These are phyloP conservation scores for Drosophila anomalata DNA, from an alignment of 2,888 invertebrate species.

Conservation along the genomic window DNA sequence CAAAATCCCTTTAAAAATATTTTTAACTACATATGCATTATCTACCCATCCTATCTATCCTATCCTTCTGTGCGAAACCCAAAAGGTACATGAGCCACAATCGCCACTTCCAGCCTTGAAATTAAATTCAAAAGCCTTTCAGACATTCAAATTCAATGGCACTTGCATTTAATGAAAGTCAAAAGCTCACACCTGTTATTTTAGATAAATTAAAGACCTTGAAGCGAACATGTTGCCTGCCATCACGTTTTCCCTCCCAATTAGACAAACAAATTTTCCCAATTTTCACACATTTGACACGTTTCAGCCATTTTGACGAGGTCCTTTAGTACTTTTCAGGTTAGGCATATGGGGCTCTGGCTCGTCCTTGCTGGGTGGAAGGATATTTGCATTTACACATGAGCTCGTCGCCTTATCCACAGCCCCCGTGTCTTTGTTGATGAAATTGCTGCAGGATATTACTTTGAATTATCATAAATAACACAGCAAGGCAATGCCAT, in stretches of 20 bases:
- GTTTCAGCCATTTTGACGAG: conserved; percentile 59
- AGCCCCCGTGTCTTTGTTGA: conserved; percentile 65
- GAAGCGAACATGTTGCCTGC: conserved; percentile 9
- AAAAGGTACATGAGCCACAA: neutral
- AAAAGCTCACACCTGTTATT: conserved; percentile 17
- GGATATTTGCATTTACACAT: conserved; percentile 67
- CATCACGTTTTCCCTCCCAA: conserved; percentile 47
- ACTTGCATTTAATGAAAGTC: conserved; percentile 13
- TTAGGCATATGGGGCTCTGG: conserved; percentile 1
- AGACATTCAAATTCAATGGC: neutral
- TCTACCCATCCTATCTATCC: too few species aligned
- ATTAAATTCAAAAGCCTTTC: conserved; percentile 4
- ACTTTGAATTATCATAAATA: conserved; percentile 77
- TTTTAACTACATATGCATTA: too few species aligned
- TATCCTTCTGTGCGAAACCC: too few species aligned
- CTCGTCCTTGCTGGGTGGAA: conserved; percentile 26
- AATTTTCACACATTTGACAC: conserved; percentile 73
- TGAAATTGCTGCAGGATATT: conserved; percentile 76
- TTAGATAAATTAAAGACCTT: conserved; percentile 6
- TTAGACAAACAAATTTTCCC: conserved; percentile 68
- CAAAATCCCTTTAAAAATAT: too few species aligned
- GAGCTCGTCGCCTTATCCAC: conserved; percentile 11
- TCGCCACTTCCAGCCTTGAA: neutral
- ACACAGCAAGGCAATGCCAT: conserved; percentile 57
- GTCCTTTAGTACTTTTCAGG: conserved; percentile 24